Conservation (phyloP, 2,113 vertebrate species). For the Amphilophus citrinellus region DNA sequence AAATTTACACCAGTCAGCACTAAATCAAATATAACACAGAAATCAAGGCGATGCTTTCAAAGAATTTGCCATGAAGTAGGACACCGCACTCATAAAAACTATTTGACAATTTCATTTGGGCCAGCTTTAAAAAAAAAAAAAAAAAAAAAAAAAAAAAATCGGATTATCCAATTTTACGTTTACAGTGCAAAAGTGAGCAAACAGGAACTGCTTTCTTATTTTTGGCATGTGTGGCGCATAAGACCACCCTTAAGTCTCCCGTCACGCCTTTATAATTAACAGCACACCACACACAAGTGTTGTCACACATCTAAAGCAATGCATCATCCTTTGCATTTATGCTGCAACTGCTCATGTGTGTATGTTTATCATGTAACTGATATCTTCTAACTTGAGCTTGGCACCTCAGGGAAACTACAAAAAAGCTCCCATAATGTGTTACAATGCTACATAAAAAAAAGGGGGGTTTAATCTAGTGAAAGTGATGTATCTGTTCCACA, state of each 20-base stretch:
- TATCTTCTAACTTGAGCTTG: conserved; percentile 9
- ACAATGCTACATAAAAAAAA: background rate
- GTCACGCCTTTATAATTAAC: conserved; percentile 30
- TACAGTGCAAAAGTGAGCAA: conserved; percentile 20
- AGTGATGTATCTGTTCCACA: background rate
- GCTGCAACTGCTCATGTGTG: conserved; percentile 38
- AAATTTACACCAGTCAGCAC: conserved; percentile 67
- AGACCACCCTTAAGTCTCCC: conserved; percentile 30
- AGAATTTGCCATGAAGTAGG: conserved; percentile 18
- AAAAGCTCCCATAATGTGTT: conserved; percentile 1
- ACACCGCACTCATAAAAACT: conserved; percentile 3
- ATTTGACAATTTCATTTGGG: conserved; percentile 32
- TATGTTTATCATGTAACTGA: conserved; percentile 9
- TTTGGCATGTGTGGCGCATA: conserved; percentile 4
- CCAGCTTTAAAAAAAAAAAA: background rate
- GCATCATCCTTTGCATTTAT: conserved; percentile 24
- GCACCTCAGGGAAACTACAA: conserved; percentile 20
- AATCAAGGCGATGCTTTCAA: conserved; percentile 36
- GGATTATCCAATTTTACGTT: conserved; percentile 23
- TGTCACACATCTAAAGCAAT: conserved; percentile 3
- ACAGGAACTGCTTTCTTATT: conserved; percentile 21
- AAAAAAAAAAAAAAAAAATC: background rate
- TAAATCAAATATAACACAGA: conserved; percentile 46
- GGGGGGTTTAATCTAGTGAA: conserved; percentile 1
- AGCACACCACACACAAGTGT: background rate